Conservation (phyloP, 1,140 invertebrate species). For the Drosophila miranda region DNA sequence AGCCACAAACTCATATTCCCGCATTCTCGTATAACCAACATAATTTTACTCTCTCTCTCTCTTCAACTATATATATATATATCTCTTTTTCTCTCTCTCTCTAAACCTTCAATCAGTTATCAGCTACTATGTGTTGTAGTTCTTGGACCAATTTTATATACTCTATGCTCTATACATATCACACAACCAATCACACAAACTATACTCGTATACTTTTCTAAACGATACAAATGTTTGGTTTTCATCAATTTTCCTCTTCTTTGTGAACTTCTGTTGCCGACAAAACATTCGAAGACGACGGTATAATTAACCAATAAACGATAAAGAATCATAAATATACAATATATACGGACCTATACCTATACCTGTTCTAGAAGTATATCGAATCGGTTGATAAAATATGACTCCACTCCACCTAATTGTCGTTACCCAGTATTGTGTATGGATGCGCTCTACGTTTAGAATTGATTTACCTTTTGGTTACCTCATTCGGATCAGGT, state of each 20-base stretch:
- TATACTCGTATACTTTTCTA: slow-evolving; percentile 4
- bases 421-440: slow-evolving; percentile 43
- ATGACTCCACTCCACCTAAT: slow-evolving; percentile 20
- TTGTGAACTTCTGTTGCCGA: slow-evolving; percentile 20
- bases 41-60: slow-evolving; percentile 52
- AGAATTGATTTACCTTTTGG: slow-evolving; percentile 34
- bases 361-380: background rate
- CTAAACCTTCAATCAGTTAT: slow-evolving; percentile 56
- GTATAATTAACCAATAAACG: slow-evolving; percentile 38
- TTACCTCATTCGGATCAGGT: slow-evolving; percentile 33
- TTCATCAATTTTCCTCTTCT: slow-evolving; percentile 29
- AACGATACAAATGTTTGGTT: slow-evolving; percentile 16
- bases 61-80: slow-evolving; percentile 17
- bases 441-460: slow-evolving; percentile 54
- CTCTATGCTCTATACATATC: slow-evolving; percentile 1
- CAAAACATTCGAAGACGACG: slow-evolving; percentile 27
- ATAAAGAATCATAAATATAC: slow-evolving; percentile 30
- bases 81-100: slow-evolving; percentile 35
- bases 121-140: slow-evolving; percentile 66
- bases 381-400: slow-evolving; percentile 21
- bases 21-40: slow-evolving; percentile 50
- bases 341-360: slow-evolving; percentile 16
- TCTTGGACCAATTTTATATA: slow-evolving; percentile 42
- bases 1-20: slow-evolving; percentile 46
- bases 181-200: slow-evolving; percentile 5